Conservation (phyloP, 1,140 invertebrate species). For the Ooceraea biroi region DNA sequence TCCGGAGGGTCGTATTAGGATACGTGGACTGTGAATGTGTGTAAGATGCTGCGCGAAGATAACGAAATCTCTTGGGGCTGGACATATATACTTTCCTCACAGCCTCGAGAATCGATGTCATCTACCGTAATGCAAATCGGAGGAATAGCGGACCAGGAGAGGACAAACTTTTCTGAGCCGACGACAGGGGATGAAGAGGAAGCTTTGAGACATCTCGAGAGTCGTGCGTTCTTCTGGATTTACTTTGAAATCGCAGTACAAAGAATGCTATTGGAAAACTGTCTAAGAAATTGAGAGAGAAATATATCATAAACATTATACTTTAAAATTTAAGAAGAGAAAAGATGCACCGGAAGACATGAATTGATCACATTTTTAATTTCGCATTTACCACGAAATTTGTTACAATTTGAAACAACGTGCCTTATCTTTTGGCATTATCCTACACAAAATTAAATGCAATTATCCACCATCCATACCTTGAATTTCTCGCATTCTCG, state of each 20-base stretch:
- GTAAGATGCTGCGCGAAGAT: not conserved
- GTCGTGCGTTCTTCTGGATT: not conserved
- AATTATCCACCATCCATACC: too few relatives aligned
- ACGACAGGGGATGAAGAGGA: not conserved
- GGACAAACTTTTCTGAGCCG: not conserved
- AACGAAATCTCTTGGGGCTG: not conserved
- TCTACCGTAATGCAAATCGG: not conserved
- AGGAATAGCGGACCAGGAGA: not conserved
- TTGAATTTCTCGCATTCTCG: conserved; percentile 21
- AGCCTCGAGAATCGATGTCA: not conserved
- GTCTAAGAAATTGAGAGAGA: not conserved
- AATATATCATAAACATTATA: not conserved
- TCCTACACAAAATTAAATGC: not conserved
- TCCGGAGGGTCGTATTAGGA: not conserved
- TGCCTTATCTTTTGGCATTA: not conserved
- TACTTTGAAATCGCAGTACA: not conserved
- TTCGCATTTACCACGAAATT: not conserved
- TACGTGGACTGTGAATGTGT: not conserved
- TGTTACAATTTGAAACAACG: not conserved
- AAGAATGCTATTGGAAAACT: not conserved
- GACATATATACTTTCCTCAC: not conserved
- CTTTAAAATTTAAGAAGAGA: not conserved
- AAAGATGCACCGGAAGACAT: not conserved
- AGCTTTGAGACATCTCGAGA: not conserved
- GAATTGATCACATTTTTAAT: not conserved